A percentile compares a stretch with the other conserved stretches of the same genome.
These are phyloP conservation scores for Pangasius larnaudii DNA, from an alignment of 2,797 vertebrate genomes.

Conservation along the genomic window DNA sequence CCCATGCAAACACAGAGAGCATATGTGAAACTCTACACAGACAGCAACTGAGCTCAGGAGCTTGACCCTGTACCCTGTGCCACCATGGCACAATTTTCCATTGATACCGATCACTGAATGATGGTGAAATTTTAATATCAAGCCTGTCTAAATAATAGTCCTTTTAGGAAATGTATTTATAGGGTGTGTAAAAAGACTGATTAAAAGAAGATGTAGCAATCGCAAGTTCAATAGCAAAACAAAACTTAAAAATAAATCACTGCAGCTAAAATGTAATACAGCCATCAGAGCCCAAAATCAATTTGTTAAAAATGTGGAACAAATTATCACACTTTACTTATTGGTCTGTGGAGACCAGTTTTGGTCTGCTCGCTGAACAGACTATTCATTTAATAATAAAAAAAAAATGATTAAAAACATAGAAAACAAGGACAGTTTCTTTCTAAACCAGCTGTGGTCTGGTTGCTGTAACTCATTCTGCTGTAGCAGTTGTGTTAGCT, in stretches of 20 bases:
- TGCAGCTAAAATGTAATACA: neutral
- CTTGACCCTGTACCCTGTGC: neutral
- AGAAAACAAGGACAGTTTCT: neutral
- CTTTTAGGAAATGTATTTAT: neutral
- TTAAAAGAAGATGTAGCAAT: neutral
- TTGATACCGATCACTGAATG: neutral
- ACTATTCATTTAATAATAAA: neutral
- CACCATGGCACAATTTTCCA: neutral
- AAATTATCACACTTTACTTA: neutral
- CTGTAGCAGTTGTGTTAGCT: neutral
- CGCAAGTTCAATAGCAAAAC: neutral
- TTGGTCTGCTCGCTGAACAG: constrained; percentile 16
- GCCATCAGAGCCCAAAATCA: neutral
- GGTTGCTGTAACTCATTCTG: neutral
- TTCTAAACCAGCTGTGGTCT: neutral
- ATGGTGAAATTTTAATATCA: neutral
- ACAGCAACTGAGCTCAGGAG: neutral
- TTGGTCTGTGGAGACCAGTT: neutral
- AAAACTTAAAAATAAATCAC: neutral
- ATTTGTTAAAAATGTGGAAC: neutral
- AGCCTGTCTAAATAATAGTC: neutral
- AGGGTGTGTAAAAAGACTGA: neutral
- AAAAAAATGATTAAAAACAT: neutral
- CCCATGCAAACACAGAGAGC: too few relatives aligned
- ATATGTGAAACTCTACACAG: neutral